Evolutionary conservation across 2,113 vertebrate genomes (phyloP).

Genomic region (Aepyceros melampus): DNA sequence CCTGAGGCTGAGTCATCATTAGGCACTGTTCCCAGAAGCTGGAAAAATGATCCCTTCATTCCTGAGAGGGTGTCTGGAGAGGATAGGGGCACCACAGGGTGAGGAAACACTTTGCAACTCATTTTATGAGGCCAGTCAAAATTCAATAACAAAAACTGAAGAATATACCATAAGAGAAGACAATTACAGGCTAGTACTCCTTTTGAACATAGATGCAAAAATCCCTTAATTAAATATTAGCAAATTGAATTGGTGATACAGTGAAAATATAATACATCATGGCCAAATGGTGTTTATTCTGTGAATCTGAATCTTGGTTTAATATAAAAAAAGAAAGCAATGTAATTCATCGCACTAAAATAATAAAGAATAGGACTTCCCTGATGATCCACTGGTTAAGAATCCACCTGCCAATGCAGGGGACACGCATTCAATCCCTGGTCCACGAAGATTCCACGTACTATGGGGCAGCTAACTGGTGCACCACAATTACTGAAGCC

Average conservation of each 20-base stretch:
- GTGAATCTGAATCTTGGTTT: background rate
- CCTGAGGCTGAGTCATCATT: background rate
- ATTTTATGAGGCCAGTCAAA: background rate
- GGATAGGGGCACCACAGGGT: background rate
- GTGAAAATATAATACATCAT: background rate
- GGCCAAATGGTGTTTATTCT: background rate
- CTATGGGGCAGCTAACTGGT: accelerated
- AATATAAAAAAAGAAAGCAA: background rate
- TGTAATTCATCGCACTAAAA: background rate
- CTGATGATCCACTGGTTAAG: background rate
- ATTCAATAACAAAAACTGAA: background rate
- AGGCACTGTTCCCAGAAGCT: background rate
- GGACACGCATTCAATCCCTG: background rate
- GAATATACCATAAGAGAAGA: background rate
- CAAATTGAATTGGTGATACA: background rate
- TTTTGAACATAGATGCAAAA: background rate
- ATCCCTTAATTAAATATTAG: background rate
- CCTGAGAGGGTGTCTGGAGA: background rate
- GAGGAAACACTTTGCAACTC: background rate
- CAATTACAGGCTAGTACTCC: background rate
- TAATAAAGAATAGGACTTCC: background rate
- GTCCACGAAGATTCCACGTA: background rate
- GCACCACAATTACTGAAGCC: background rate
- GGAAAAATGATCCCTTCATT: background rate
- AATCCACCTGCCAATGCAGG: background rate